A percentile compares a stretch with the other conserved stretches of the same genome.
phyloP scores from a whole-genome alignment of 2,797 vertebrate species.

The Trematomus bernacchii region DNA sequence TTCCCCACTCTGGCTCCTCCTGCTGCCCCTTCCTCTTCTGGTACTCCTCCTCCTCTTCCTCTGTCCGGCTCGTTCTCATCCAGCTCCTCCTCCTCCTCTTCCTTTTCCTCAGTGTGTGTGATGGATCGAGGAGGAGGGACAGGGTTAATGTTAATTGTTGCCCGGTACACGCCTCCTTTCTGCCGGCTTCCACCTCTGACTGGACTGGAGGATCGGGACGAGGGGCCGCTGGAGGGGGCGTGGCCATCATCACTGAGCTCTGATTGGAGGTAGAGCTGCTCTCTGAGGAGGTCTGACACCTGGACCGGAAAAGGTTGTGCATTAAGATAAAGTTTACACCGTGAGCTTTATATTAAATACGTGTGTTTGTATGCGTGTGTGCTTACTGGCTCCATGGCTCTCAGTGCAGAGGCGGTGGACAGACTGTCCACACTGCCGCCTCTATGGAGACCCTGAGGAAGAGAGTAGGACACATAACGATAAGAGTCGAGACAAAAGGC shows the following conservation, averaged over 20 bases:
- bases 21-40: conserved; percentile 33
- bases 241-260: conserved; percentile 86
- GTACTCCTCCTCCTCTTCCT: not conserved
- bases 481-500: too few species aligned
- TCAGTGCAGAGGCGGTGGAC: conserved; percentile 88
- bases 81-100: conserved; percentile 56
- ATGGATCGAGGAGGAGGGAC: conserved; percentile 83
- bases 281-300: conserved; percentile 94
- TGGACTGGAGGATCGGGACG: conserved; percentile 89
- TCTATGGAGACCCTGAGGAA: conserved; percentile 86
- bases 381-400: conserved; percentile 94
- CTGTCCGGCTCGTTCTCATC: too few species aligned
- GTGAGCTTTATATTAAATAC: not conserved
- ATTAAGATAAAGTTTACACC: not conserved
- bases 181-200: conserved; percentile 58
- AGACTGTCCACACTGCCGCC: conserved; percentile 89
- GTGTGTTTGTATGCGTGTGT: conserved; percentile 4
- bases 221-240: conserved; percentile 78
- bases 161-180: conserved; percentile 86
- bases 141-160: conserved; percentile 92
- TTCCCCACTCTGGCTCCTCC: conserved; percentile 72
- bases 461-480: conserved; percentile 2
- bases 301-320: conserved; percentile 56
- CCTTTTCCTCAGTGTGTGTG: conserved; percentile 35
- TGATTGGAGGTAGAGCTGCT: conserved; percentile 92